Conservation (phyloP, 2,797 vertebrate species). For the Cynopterus sphinx region DNA sequence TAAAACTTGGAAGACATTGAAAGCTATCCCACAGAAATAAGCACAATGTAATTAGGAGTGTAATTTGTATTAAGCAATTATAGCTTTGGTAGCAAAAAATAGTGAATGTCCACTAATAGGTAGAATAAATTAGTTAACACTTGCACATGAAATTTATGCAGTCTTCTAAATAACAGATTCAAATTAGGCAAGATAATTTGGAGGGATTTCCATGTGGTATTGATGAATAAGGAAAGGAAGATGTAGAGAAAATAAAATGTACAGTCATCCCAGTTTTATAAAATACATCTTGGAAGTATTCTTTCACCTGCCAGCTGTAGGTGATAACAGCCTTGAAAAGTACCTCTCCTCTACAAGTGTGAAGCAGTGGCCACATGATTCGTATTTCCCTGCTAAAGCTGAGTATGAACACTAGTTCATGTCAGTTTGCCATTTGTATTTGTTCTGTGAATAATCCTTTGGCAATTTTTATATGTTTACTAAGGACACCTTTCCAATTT, state of each 20-base stretch:
- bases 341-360: fast-evolving
- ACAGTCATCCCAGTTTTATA: neutral
- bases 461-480: neutral
- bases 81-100: neutral
- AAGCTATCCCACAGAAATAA: neutral
- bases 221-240: neutral
- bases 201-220: neutral
- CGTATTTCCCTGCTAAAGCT: neutral
- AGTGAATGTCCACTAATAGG: neutral
- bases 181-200: neutral
- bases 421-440: neutral
- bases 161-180: neutral
- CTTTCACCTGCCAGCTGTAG: neutral
- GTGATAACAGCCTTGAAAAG: neutral
- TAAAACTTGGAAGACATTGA: neutral
- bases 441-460: neutral
- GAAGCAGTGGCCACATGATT: neutral
- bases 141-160: neutral
- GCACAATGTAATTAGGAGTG: neutral
- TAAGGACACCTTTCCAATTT: neutral
- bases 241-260: neutral
- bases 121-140: neutral
- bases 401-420: neutral
- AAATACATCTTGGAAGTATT: neutral
- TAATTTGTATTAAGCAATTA: neutral